These are phyloP conservation scores for Calcarius lapponicus DNA, from an alignment of 2,797 vertebrate species.

Conservation along the genomic window DNA sequence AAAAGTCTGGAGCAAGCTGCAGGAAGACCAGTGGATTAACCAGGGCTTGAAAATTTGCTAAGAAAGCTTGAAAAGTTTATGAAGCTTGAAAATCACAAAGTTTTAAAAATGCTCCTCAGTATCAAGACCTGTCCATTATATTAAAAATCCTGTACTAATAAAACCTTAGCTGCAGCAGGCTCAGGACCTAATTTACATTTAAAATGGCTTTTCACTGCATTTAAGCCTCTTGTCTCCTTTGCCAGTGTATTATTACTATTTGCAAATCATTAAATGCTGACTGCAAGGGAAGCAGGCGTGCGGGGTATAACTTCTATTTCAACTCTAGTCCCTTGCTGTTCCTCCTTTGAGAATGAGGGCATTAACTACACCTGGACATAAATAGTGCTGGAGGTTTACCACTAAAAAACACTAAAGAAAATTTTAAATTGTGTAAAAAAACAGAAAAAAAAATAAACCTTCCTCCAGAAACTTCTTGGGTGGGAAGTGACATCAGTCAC, in stretches of 20 bases:
- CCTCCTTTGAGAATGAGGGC: constrained; percentile 14
- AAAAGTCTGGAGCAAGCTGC: background rate
- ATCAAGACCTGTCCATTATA: background rate
- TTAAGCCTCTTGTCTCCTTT: constrained; percentile 23
- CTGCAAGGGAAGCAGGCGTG: background rate
- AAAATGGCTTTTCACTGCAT: background rate
- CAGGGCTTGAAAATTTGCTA: background rate
- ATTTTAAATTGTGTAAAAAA: background rate
- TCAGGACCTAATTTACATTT: background rate
- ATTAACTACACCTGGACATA: constrained; percentile 1
- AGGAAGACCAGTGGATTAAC: background rate
- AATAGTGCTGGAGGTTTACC: background rate
- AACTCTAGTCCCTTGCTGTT: background rate
- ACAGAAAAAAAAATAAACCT: background rate
- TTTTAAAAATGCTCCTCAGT: background rate
- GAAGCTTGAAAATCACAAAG: background rate
- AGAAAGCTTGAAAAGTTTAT: background rate
- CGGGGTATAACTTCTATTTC: background rate
- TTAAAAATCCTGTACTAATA: background rate
- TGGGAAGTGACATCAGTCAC: constrained; percentile 39
- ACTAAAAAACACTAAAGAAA: background rate
- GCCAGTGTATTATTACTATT: constrained; percentile 9
- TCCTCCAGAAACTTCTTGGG: constrained; percentile 40
- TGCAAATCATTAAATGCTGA: constrained; percentile 25
- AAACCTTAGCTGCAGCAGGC: background rate